A percentile compares a stretch with the other conserved stretches of the same genome.
Evolutionary conservation across 2,113 vertebrate species (phyloP).

Genomic region (Vimba vimba): DNA sequence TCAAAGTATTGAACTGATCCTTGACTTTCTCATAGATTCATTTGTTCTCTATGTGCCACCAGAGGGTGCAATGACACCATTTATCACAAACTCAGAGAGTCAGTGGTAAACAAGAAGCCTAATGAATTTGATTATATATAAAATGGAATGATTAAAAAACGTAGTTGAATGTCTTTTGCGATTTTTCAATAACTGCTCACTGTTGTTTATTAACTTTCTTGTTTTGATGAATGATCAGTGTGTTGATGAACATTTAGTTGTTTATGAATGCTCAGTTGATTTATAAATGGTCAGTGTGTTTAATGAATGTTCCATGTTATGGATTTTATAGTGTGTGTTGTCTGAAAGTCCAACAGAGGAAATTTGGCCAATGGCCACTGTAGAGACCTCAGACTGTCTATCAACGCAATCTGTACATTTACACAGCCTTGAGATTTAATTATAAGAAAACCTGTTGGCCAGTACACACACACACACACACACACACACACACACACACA

Average conservation of each 20-base stretch:
- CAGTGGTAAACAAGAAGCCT: neutral
- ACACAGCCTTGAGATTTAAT: neutral
- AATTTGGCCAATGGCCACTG: neutral
- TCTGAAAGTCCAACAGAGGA: neutral
- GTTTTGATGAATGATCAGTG: conserved; percentile 4
- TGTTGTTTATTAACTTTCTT: neutral
- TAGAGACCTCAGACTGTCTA: neutral
- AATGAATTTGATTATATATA: neutral
- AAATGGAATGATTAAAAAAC: neutral
- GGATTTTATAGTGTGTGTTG: neutral
- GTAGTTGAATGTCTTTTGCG: too few relatives aligned
- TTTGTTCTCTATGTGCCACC: neutral
- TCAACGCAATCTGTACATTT: neutral
- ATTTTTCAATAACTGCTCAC: too few relatives aligned
- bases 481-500: neutral
- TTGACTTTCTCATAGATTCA: neutral
- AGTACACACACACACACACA: neutral
- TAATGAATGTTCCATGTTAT: neutral
- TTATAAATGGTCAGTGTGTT: neutral
- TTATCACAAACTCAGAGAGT: neutral
- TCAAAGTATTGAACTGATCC: neutral
- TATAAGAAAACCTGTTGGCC: neutral
- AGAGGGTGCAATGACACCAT: neutral
- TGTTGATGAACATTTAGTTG: neutral
- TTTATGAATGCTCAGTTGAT: neutral